Conservation (phyloP, 2,797 vertebrate species). For the Loriculus beryllinus region DNA sequence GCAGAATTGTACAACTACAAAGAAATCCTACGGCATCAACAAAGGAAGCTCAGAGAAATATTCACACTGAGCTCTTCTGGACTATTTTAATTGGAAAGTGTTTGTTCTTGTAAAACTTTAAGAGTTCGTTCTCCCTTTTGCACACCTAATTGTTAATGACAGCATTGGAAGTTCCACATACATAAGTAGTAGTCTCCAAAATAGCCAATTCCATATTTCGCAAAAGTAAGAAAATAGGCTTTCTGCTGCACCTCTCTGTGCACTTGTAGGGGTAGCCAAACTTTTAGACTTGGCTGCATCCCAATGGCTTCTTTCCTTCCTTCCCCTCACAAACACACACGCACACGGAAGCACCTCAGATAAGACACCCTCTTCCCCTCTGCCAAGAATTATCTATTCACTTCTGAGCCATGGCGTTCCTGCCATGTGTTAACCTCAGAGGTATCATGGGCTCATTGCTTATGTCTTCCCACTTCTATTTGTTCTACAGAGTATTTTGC, state of each 20-base stretch:
- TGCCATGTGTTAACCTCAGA: not conserved
- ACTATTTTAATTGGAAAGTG: not conserved
- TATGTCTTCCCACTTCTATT: not conserved
- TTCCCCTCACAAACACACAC: not conserved
- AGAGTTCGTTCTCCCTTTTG: not conserved
- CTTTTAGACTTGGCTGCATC: not conserved
- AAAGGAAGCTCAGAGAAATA: conserved; percentile 17
- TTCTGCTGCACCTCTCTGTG: not conserved
- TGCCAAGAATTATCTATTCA: not conserved
- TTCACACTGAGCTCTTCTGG: not conserved
- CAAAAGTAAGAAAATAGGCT: not conserved
- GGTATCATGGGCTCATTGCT: not conserved
- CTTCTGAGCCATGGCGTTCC: not conserved
- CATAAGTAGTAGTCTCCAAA: not conserved
- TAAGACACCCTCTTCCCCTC: not conserved
- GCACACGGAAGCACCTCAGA: not conserved
- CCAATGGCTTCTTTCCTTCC: not conserved
- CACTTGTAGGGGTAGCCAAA: not conserved
- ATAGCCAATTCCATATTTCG: not conserved
- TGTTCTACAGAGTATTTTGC: not conserved
- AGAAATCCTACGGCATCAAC: conserved; percentile 36
- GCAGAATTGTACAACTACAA: conserved; percentile 36
- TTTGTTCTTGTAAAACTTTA: not conserved
- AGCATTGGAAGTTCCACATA: not conserved
- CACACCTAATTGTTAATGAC: not conserved